Conservation (phyloP, 2,113 vertebrate genomes). For the Melanocharis versteri region DNA sequence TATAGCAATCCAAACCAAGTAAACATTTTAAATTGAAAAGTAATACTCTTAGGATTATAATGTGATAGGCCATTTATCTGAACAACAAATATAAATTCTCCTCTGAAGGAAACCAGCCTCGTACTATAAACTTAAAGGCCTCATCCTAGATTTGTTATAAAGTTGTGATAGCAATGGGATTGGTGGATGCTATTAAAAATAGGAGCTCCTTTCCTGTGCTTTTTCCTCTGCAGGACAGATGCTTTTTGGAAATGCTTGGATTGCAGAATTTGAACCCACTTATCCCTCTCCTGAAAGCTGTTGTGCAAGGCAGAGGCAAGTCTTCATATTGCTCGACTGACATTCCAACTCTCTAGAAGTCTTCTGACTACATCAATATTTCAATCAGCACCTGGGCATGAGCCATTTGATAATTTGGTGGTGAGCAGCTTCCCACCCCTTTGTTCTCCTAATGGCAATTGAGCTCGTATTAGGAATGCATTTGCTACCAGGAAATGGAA, state of each 20-base stretch:
- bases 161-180: neutral
- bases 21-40: neutral
- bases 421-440: neutral
- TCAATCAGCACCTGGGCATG: neutral
- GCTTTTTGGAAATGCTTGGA: neutral
- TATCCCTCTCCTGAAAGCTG: neutral
- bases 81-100: neutral
- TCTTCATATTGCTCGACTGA: neutral
- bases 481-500: constrained; percentile 25
- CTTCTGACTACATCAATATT: neutral
- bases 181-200: neutral
- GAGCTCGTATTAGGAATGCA: neutral
- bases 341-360: neutral
- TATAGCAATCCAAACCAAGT: neutral
- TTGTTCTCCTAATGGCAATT: constrained; percentile 24
- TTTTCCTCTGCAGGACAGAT: neutral
- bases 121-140: neutral
- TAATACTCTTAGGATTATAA: neutral
- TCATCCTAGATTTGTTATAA: neutral
- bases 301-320: neutral
- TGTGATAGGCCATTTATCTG: neutral
- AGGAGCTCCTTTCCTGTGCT: neutral
- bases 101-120: neutral
- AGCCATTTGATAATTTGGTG: constrained; percentile 1
- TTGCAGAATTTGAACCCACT: neutral